Conservation (phyloP, 2,797 vertebrate species). For the Pterois miles region DNA sequence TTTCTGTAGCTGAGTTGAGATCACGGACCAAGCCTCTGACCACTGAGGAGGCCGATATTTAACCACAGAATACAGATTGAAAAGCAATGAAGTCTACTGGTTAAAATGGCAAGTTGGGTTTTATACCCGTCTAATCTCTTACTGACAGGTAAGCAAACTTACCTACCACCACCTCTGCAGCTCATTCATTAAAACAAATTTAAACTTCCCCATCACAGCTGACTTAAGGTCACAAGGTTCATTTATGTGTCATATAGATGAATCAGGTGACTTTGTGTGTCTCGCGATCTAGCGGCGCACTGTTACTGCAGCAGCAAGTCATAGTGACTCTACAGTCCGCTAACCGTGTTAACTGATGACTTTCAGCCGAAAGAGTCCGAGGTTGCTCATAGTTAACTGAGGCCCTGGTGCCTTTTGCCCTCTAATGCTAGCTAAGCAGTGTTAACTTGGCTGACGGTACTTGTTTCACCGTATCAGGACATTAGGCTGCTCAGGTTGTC, state of each 20-base stretch:
- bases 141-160: neutral
- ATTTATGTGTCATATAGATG: neutral
- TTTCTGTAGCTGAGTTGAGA: neutral
- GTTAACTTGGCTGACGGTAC: too few species aligned
- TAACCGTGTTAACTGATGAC: too few species aligned
- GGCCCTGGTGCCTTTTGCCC: too few species aligned
- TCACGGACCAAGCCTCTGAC: neutral
- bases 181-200: conserved; percentile 31
- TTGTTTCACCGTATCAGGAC: too few species aligned
- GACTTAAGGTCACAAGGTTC: conserved; percentile 12
- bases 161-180: neutral
- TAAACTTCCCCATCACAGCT: conserved; percentile 1
- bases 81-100: neutral
- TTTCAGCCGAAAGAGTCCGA: too few species aligned
- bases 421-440: too few species aligned
- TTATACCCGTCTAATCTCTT: neutral
- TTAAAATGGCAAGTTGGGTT: neutral
- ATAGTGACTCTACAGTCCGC: too few species aligned
- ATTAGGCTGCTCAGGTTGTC: too few species aligned
- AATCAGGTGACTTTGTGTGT: too few species aligned
- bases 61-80: neutral
- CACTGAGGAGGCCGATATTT: neutral
- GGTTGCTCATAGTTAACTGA: too few species aligned
- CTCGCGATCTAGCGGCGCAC: too few species aligned
- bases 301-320: too few species aligned